phyloP scores from a whole-genome alignment of 2,797 vertebrate genomes.

The Hippocampus kuda region DNA sequence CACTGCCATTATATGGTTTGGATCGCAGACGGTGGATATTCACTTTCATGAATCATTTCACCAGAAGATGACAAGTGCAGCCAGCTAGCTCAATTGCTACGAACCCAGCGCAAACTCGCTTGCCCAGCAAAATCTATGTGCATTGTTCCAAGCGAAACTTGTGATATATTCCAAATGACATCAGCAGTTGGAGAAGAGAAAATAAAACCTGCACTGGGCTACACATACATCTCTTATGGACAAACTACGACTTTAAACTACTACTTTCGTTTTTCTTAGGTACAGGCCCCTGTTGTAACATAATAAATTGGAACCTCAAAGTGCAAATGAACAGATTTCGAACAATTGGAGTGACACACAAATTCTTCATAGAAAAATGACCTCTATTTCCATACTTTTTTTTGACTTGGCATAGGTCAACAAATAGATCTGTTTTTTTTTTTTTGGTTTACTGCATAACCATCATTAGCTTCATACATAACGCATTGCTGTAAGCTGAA shows the following conservation, averaged over 20 bases:
- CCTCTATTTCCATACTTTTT: too few species aligned
- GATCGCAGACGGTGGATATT: constrained; percentile 64
- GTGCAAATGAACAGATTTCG: too few species aligned
- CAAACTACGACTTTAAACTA: too few species aligned
- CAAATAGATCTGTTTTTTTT: too few species aligned
- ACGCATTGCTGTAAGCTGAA: too few species aligned
- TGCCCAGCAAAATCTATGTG: constrained; percentile 17
- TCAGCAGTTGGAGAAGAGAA: background rate
- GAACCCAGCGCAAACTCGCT: constrained; percentile 46
- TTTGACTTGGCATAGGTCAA: too few species aligned
- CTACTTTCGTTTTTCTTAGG: too few species aligned
- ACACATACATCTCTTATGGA: background rate
- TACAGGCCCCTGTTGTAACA: background rate
- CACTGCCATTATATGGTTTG: constrained; percentile 47
- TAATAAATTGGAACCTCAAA: too few species aligned
- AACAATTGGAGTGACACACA: too few species aligned
- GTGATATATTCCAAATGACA: constrained; percentile 3
- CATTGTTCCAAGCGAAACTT: constrained; percentile 3
- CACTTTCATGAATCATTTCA: constrained; percentile 65
- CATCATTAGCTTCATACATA: too few species aligned
- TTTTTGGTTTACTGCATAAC: too few species aligned
- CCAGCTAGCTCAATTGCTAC: constrained; percentile 41
- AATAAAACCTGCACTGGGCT: background rate
- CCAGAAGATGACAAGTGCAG: constrained; percentile 51
- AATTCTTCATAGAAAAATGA: too few species aligned